Evolutionary conservation across 2,113 vertebrate genomes (phyloP).

Genomic region (Mesocricetus auratus): DNA sequence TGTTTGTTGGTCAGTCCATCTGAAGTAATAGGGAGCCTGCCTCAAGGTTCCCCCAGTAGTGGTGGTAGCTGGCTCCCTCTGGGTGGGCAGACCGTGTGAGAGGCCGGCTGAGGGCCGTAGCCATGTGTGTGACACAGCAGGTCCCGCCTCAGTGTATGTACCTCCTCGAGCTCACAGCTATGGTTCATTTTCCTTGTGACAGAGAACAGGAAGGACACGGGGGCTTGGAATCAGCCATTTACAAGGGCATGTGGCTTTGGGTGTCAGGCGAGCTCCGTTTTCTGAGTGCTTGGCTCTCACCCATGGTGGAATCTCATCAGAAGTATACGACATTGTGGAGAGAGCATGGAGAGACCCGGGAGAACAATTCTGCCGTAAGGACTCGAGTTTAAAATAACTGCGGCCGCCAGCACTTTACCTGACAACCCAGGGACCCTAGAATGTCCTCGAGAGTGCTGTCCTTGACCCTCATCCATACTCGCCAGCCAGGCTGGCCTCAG

Average conservation of each 20-base stretch:
- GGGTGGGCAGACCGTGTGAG: not conserved
- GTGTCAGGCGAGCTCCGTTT: not conserved
- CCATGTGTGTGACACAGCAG: not conserved
- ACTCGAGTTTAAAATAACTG: not conserved
- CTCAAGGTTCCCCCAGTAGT: rapidly evolving
- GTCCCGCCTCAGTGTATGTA: not conserved
- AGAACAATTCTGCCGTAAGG: not conserved
- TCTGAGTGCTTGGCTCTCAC: not conserved
- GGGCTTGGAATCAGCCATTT: not conserved
- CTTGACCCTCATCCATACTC: not conserved
- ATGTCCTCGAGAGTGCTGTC: not conserved
- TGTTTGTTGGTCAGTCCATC: not conserved
- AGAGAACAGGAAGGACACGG: not conserved
- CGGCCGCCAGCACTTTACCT: not conserved
- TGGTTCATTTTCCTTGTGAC: not conserved
- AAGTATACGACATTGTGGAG: no score
- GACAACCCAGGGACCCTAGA: no score
- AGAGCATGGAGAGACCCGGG: not conserved
- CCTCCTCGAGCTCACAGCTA: not conserved
- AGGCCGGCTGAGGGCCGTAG: not conserved
- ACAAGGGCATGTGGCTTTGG: not conserved
- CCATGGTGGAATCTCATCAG: not conserved
- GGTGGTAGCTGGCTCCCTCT: not conserved
- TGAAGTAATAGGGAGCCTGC: not conserved
- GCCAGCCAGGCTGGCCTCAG: not conserved